These are phyloP conservation scores for Agraylea sexmaculata DNA, from an alignment of 1,140 invertebrate genomes.

Conservation along the genomic window DNA sequence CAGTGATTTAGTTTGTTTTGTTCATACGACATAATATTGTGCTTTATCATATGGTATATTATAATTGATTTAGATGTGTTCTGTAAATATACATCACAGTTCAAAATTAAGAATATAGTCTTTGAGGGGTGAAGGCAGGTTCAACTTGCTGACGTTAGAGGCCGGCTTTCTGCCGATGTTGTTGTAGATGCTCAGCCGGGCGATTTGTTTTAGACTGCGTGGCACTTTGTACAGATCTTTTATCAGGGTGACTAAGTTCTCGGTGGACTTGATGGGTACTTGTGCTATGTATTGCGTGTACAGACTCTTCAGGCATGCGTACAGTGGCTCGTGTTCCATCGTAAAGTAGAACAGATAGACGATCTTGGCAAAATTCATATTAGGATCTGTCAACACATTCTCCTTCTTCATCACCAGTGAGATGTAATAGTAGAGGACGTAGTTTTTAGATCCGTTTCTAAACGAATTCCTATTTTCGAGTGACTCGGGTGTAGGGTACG, in stretches of 20 bases:
- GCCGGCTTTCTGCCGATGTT: slow-evolving; percentile 48
- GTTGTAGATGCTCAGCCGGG: slow-evolving; percentile 52
- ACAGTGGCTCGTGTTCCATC: slow-evolving; percentile 54
- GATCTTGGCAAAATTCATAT: slow-evolving; percentile 49
- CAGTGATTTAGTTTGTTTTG: too few relatives aligned
- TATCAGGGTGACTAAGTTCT: slow-evolving; percentile 47
- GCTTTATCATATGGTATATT: too few relatives aligned
- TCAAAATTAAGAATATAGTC: slow-evolving; percentile 61
- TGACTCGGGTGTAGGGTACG: slow-evolving; percentile 14
- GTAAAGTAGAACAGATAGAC: slow-evolving; percentile 54
- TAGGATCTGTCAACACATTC: slow-evolving; percentile 50
- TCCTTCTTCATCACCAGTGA: slow-evolving; percentile 55
- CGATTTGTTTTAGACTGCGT: slow-evolving; percentile 51
- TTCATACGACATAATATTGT: too few relatives aligned
- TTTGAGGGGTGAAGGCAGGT: slow-evolving; percentile 51
- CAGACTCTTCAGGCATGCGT: slow-evolving; percentile 47
- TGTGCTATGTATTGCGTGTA: slow-evolving; percentile 54
- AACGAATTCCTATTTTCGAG: slow-evolving; percentile 36
- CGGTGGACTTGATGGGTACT: slow-evolving; percentile 49
- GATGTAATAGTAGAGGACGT: slow-evolving; percentile 57
- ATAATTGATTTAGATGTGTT: too few relatives aligned
- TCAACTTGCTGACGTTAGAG: slow-evolving; percentile 50
- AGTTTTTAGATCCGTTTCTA: slow-evolving; percentile 48
- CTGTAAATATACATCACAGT: too few relatives aligned
- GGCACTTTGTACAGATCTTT: slow-evolving; percentile 49